Base-by-base conservation (phyloP, 2,113 vertebrate genomes). In the Gambusia holbrooki region DNA sequence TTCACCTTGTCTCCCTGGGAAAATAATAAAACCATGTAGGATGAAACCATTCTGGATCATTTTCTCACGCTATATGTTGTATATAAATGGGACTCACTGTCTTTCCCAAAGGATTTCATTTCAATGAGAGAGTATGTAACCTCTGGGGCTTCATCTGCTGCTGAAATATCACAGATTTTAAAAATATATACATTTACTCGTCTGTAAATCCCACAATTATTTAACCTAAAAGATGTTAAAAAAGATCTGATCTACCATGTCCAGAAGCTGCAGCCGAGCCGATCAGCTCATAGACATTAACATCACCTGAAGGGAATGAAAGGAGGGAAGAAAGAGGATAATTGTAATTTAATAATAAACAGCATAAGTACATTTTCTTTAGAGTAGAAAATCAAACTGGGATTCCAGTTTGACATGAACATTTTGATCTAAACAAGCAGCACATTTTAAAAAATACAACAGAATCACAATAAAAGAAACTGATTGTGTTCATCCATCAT, bases 91-190 rank as follows among this genome's bases (percentile, higher is more conserved):
- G 27, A 75, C 64, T 62, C 30, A 76, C 74, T 7, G 12, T 42
- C 42, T 13, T 62, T 68, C n/a, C 9, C 13, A 17, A 33, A 12
- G 14, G 42, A 45, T 62, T 62, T 69, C 11, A 76, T n/a, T 32
- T 68, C 64, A 2, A 79, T 11, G 22, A 5, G 29, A 37, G 54
- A 48, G 62, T 68, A 68, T 62, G 30, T 51, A 7, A 19, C 17
- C 27, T 73, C 64, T 14, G n/a, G 12, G 5, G 11, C 28, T 67
- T 73, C 54, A 33, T 62, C 76, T 79, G 35, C 17, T 54, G 29
- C 22, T 40, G 25, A 27, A 13, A 66, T 5, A 22, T 12, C n/a
- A 22, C 13, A 66, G 12, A 40, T 22, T 11, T 1, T 5, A n/a
- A 5, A 37, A 12, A 66, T 5, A 37, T 28, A 27, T 2, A 30